Base-by-base conservation (phyloP, 1,140 invertebrate species). In the Cydia fagiglandana region DNA sequence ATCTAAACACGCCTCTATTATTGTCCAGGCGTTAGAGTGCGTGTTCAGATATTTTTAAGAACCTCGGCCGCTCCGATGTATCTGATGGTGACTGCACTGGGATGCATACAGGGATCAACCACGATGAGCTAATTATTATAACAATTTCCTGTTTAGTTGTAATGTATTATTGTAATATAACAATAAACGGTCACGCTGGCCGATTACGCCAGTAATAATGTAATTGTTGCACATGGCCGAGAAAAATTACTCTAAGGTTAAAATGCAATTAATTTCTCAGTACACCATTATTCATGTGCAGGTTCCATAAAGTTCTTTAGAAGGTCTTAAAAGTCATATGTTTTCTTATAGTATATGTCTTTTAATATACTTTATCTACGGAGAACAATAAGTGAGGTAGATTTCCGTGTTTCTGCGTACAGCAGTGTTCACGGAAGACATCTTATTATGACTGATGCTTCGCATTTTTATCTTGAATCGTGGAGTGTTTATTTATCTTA, bases 181-280 rank as follows among this genome's bases (percentile, higher is more conserved):
- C 56, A 61, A 61, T 61, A 61, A 61, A 61, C 56, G 56, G 56
- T 61, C 56, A 61, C 56, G 56, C 56, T 24, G 47, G 47, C 13
- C 15, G 56, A 24, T 24, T 24, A 61, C 56, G 20, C 15, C 53
- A 7, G 17, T 61, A 53, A 53, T n/a, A 17, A 53, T 61, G 56
- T 61, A 61, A 61, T 61, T 61, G 56, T 24, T 61, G 20, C 56
- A 61, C 20, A 24, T 61, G 56, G 56, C 20, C 56, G 20, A 61
- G 56, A 61, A 61, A 61, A 61, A 61, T 61, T 24, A 61, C 56
- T 61, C 24, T 61, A 61, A 61, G 56, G 56, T 61, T 61, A 61
- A 61, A 61, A 61, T 61, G 56, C 56, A 61, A 61, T 61, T 61
- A 61, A 61, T 61, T 61, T 61, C 17, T 61, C 56, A 24, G 56